Evolutionary conservation across 2,113 vertebrate species (phyloP), one percentile per base, ranked within the genome.

Genomic region (Salvator merianae): DNA sequence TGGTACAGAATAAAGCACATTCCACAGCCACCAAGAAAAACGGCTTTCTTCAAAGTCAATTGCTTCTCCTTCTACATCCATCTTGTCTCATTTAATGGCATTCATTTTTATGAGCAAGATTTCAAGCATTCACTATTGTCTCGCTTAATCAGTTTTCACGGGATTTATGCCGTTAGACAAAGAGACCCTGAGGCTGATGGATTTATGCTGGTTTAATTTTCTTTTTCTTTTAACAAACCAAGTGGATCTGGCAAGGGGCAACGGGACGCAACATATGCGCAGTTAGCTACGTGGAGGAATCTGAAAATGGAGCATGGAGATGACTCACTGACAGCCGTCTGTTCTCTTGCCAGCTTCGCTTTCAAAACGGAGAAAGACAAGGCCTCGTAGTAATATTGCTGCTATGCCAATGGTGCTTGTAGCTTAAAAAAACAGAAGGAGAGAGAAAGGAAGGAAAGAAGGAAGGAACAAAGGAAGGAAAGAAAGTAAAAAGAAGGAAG

Each of bases 121-220:
- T 82, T 90, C 88, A 74, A 91, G 92, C 82, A 91, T 91, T 81
- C 90, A 86, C 84, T 65, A 43, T 87, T 86, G 89, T 90, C 91
- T 86, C 83, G 20, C 66, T 84, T 91, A 91, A 94, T 93, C 90
- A 87, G 92, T 88, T 94, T 94, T 87, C 0, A 0, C 7, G 74
- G 88, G 91, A 94, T 89, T 92, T 88, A 93, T 30, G 0, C 79
- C 0, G 0, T 32, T 85, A 12, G 18, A 14, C 3, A 53, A 90
- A 88, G 73, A 86, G 1, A 78, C 36, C 86, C 85, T 4, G 30
- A 87, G 59, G 91, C 91, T 88, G 94, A 92, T 87, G 88, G 93
- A 94, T 93, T 93, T 66, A 53, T 84, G 91, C 89, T 88, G 53
- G 0, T 91, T 93, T 92, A 86, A 93, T 92, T 59, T 65, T 69